These are phyloP conservation scores for Mechanitis messenoides DNA, from an alignment of 2,888 invertebrate genomes.

Conservation along the genomic window DNA sequence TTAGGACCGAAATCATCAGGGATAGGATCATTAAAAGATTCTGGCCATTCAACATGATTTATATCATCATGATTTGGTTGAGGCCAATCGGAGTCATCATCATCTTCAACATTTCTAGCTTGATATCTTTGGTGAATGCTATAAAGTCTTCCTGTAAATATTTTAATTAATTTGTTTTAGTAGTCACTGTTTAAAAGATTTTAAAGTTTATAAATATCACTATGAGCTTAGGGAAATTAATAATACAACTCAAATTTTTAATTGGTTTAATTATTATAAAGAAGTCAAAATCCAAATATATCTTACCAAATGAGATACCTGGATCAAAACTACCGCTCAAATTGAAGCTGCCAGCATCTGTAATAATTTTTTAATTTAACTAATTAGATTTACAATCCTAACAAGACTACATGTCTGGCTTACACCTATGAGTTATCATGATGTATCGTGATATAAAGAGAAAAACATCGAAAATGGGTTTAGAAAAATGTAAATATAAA, in stretches of 20 bases:
- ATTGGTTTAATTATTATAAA: no score
- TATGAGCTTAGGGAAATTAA: no score
- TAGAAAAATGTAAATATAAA: no score
- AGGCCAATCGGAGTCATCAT: slow-evolving; percentile 20
- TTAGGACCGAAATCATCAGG: slow-evolving; percentile 3
- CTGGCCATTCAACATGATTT: slow-evolving; percentile 28
- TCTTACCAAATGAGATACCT: slow-evolving; percentile 15
- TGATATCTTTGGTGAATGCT: slow-evolving; percentile 7
- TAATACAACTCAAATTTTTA: no score
- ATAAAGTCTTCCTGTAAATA: background rate
- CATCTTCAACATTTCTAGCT: background rate
- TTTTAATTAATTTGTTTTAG: no score
- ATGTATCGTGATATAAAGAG: background rate
- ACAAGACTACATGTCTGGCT: no score
- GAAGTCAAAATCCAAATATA: background rate
- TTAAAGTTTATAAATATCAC: no score
- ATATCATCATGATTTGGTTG: slow-evolving; percentile 15
- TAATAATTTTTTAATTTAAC: slow-evolving; percentile 4
- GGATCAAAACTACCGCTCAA: slow-evolving; percentile 20
- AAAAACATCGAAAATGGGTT: background rate
- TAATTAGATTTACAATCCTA: no score
- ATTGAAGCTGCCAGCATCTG: slow-evolving; percentile 24
- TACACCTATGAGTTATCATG: no score
- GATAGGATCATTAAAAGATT: slow-evolving; percentile 16
- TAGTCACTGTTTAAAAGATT: no score